Percentiles rank a stretch among this genome's conserved stretches.
These are phyloP conservation scores for Phaedon cochleariae DNA, from an alignment of 2,888 invertebrate species.

Conservation along the genomic window DNA sequence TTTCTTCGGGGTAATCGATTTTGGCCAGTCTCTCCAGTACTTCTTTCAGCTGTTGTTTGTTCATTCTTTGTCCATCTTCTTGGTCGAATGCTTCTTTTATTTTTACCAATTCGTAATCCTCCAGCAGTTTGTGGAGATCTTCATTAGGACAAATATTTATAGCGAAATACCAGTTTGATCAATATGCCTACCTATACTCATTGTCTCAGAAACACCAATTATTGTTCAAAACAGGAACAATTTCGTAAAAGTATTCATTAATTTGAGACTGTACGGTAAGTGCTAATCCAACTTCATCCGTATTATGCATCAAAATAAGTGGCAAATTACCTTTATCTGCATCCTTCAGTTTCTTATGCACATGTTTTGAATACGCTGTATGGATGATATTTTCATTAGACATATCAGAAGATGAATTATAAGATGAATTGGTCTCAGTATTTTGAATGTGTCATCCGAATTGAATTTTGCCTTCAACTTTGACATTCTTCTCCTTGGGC, in stretches of 20 bases:
- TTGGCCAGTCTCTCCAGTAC: slow-evolving; percentile 61
- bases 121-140: slow-evolving; percentile 62
- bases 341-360: slow-evolving; percentile 6
- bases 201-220: too few relatives aligned
- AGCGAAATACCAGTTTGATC: too few relatives aligned
- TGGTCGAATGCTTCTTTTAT: slow-evolving; percentile 63
- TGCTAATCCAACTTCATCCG: too few relatives aligned
- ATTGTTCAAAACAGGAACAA: too few relatives aligned
- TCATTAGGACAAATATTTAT: background rate
- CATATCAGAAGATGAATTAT: background rate
- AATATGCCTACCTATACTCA: too few relatives aligned
- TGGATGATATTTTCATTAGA: background rate
- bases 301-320: background rate
- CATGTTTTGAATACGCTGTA: background rate
- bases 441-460: too few relatives aligned
- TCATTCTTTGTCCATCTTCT: slow-evolving; percentile 61
- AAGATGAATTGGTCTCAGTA: background rate
- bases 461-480: too few relatives aligned
- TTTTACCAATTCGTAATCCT: slow-evolving; percentile 62
- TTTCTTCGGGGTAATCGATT: slow-evolving; percentile 68
- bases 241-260: too few relatives aligned
- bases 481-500: too few relatives aligned
- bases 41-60: slow-evolving; percentile 61
- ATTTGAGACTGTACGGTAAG: too few relatives aligned
- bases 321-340: background rate